Conservation (phyloP, 1,140 invertebrate species). For the Drosophila malerkotliana region DNA sequence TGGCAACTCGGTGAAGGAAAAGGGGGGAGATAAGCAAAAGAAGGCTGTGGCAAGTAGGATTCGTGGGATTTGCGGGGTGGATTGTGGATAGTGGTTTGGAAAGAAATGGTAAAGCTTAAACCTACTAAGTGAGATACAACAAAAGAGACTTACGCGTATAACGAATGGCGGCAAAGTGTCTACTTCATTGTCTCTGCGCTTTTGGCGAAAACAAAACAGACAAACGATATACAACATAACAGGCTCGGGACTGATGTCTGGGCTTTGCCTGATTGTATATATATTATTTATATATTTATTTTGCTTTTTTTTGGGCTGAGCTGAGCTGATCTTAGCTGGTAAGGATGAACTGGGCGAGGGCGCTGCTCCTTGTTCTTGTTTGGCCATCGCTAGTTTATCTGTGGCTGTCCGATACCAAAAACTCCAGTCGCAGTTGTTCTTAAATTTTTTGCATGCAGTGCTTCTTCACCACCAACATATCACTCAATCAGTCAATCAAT, state of each 20-base stretch:
- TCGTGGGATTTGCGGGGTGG: constrained; percentile 25
- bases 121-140: constrained; percentile 66
- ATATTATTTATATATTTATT: not conserved
- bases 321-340: constrained; percentile 56
- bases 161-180: constrained; percentile 78
- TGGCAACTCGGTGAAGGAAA: constrained; percentile 17
- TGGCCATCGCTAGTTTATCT: constrained; percentile 41
- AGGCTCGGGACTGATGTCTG: constrained; percentile 48
- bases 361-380: constrained; percentile 29
- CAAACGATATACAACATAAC: constrained; percentile 64
- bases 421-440: constrained; percentile 47
- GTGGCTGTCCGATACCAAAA: constrained; percentile 71
- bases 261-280: constrained; percentile 7
- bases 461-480: constrained; percentile 56
- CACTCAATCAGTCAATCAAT: constrained; percentile 58
- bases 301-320: constrained; percentile 13
- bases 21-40: constrained; percentile 37
- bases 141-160: constrained; percentile 80
- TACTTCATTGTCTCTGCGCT: constrained; percentile 64
- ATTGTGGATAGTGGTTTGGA: constrained; percentile 11
- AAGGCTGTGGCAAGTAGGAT: constrained; percentile 55
- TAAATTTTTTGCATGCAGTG: constrained; percentile 55
- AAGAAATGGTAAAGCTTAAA: constrained; percentile 41
- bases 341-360: constrained; percentile 47
- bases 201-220: constrained; percentile 60